phyloP scores from a whole-genome alignment of 2,113 vertebrate genomes.

The Xiphorhynchus elegans region DNA sequence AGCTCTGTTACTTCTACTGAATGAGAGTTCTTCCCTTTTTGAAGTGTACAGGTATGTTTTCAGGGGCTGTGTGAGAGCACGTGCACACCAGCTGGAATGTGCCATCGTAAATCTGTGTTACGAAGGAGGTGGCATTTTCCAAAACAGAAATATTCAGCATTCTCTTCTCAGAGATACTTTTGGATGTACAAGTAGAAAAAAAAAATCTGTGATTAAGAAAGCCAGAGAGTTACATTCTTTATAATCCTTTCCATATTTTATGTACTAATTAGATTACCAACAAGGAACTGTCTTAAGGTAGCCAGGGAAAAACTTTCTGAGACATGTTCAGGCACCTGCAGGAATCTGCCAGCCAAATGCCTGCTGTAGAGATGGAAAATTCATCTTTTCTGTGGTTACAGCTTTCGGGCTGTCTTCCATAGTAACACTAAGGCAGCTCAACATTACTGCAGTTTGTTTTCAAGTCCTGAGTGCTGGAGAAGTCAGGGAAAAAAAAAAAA shows the following conservation, averaged over 20 bases:
- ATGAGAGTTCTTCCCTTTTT: neutral
- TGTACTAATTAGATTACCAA: neutral
- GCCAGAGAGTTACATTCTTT: neutral
- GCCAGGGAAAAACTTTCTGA: neutral
- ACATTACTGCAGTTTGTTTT: neutral
- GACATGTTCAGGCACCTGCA: conserved; percentile 22
- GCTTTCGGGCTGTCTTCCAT: neutral
- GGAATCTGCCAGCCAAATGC: neutral
- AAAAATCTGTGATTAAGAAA: neutral
- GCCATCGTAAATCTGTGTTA: neutral
- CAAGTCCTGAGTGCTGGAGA: neutral
- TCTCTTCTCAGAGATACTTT: neutral
- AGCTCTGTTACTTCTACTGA: neutral
- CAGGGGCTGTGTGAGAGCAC: neutral
- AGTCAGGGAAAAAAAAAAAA: neutral
- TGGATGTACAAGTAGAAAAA: neutral
- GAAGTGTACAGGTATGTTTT: neutral
- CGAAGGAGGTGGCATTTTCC: neutral
- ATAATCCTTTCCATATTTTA: neutral
- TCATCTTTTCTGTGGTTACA: conserved; percentile 2
- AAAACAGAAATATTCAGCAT: neutral
- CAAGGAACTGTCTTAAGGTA: neutral
- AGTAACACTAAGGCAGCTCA: neutral
- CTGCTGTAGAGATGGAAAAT: conserved; percentile 22
- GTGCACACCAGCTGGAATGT: neutral